Base-by-base conservation (phyloP, 2,797 vertebrate genomes). In the Mormyrops boulengeri region DNA sequence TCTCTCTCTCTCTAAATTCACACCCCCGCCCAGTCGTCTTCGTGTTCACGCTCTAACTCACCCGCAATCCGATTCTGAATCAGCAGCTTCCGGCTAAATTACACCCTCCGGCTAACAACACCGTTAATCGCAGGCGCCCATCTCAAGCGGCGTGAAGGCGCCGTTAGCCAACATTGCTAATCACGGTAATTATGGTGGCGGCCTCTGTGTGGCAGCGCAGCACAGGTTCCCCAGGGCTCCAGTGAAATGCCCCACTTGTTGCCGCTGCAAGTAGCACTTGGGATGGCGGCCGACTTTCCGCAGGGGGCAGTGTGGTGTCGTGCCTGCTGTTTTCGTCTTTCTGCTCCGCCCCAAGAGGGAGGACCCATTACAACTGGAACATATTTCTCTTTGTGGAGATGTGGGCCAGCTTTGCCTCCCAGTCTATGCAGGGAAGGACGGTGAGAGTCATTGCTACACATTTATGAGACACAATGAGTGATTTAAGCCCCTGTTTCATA, bases 131-230 rank as follows among this genome's bases (percentile, higher is more conserved):
- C 38, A 19, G 14, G 85, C 55, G 41, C 41, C 91, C 91, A 90
- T 90, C 91, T 87, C 87, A 80, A 7, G 44, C 47, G 30, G 8
- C 53, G 4, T 66, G 60, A 66, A 47, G 19, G 12, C 26, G 49
- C 44, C 34, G 57, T 86, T 89, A 62, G 88, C 85, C 89, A 91
- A 90, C 89, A 88, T 88, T 89, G 90, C 89, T 92, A 92, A 93
- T 91, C 90, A 87, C 88, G 88, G 91, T 91, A 92, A 93, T 93
- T 92, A 92, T 52, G 87, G 87, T 41, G 87, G 91, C 62, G 88
- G 86, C 90, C 89, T 85, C 84, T 87, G 89, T 91, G 85, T 85
- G 77, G 90, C 66, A 88, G 86, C 91, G 91, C 90, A 91, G 88
- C 82, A 14, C 62, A 89, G 50, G 77, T 73, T 73, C 19, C 62